phyloP scores from a whole-genome alignment of 2,888 invertebrate species.

The Adela reaumurella region DNA sequence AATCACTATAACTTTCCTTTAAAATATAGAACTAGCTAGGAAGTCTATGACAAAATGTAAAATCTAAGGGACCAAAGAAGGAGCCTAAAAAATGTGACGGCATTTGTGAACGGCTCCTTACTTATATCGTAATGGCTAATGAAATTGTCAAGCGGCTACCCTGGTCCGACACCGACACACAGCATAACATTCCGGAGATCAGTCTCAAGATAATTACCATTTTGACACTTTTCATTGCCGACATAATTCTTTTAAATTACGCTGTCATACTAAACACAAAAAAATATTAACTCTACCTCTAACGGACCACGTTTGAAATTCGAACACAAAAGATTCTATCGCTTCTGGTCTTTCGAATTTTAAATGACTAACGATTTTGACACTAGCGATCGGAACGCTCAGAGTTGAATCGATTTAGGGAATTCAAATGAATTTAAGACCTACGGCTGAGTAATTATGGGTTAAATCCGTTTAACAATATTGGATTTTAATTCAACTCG shows the following conservation, averaged over 20 bases:
- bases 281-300: background rate
- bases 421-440: background rate
- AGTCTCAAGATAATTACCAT: background rate
- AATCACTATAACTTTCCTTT: no score
- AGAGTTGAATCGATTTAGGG: background rate
- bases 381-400: background rate
- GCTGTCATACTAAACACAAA: background rate
- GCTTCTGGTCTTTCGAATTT: background rate
- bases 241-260: background rate
- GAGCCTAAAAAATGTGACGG: no score
- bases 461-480: background rate
- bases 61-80: no score
- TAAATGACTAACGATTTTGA: background rate
- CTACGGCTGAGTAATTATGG: background rate
- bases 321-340: background rate
- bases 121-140: background rate
- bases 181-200: background rate
- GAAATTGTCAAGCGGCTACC: background rate
- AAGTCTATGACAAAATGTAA: no score
- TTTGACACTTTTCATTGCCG: background rate
- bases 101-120: no score
- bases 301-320: background rate
- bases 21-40: no score
- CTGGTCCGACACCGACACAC: background rate
- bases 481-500: background rate